phyloP scores from a whole-genome alignment of 2,797 vertebrate genomes.

The Cirrhinus molitorella region DNA sequence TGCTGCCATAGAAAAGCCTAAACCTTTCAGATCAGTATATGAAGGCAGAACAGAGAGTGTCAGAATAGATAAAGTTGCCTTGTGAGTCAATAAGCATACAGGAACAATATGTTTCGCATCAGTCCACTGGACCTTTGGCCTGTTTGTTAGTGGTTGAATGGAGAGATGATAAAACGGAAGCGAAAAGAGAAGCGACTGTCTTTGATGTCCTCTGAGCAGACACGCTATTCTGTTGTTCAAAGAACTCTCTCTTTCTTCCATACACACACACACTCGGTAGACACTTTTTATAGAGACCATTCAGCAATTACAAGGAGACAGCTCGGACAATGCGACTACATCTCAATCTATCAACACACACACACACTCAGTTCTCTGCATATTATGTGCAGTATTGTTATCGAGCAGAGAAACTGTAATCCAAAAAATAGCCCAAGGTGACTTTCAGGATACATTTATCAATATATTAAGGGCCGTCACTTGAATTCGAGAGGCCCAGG shows the following conservation, averaged over 20 bases:
- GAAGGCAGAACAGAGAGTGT: not conserved
- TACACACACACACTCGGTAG: constrained; percentile 21
- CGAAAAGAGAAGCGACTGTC: constrained; percentile 27
- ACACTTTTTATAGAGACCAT: constrained; percentile 27
- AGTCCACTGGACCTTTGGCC: constrained; percentile 35
- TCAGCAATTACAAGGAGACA: constrained; percentile 26
- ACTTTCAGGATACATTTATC: constrained; percentile 23
- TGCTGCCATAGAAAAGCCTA: constrained; percentile 8
- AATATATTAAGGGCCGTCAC: not conserved
- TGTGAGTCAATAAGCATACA: constrained; percentile 33
- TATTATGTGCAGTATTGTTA: constrained; percentile 24
- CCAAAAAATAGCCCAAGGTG: constrained; percentile 15
- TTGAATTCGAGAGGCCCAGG: not conserved
- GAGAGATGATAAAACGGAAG: constrained; percentile 19
- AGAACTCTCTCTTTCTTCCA: constrained; percentile 24
- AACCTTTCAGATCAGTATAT: constrained; percentile 5
- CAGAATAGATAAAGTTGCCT: constrained; percentile 11
- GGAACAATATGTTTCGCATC: constrained; percentile 33
- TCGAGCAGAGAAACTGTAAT: constrained; percentile 11
- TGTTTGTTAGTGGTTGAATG: constrained; percentile 21
- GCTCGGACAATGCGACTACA: constrained; percentile 2
- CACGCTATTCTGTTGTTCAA: constrained; percentile 52
- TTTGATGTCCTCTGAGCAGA: constrained; percentile 50
- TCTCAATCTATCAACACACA: constrained; percentile 32
- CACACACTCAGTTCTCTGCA: not conserved